Evolutionary conservation across 2,113 vertebrate species (phyloP).

Genomic region (Atlantisia rogersi): DNA sequence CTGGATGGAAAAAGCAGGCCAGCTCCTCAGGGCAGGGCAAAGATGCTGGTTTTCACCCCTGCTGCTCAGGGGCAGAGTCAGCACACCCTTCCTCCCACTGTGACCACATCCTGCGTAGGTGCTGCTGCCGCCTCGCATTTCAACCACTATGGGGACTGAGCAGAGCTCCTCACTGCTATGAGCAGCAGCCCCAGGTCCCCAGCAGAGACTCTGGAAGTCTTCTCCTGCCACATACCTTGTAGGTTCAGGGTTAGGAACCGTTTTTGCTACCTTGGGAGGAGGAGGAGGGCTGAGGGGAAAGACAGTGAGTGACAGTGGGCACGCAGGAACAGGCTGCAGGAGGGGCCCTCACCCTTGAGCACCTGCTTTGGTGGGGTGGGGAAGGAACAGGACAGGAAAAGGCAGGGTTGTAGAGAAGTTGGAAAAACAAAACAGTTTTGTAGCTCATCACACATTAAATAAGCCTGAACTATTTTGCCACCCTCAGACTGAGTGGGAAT

Average conservation of each 20-base stretch:
- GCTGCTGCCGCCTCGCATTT: rapidly evolving
- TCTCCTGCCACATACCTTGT: rapidly evolving
- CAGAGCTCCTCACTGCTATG: neutral
- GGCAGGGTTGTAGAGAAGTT: neutral
- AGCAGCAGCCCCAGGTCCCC: neutral
- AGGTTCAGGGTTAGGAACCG: neutral
- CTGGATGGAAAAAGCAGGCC: neutral
- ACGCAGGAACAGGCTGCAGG: neutral
- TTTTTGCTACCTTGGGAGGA: neutral
- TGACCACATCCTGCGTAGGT: neutral
- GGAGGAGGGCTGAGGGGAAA: no score
- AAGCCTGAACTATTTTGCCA: conserved; percentile 35
- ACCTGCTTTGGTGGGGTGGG: neutral
- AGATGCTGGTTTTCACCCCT: neutral
- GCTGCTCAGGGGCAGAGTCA: neutral
- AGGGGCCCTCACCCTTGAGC: neutral
- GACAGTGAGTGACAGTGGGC: neutral
- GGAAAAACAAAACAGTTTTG: neutral
- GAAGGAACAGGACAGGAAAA: neutral
- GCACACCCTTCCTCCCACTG: neutral
- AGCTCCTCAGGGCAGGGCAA: neutral
- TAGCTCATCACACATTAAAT: neutral
- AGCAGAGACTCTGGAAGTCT: neutral
- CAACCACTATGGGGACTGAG: neutral
- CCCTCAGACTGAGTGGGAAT: conserved; percentile 27